Evolutionary conservation across 2,797 vertebrate species (phyloP), one percentile per base, ranked within the genome.

Genomic region (Rhinogobio ventralis): DNA sequence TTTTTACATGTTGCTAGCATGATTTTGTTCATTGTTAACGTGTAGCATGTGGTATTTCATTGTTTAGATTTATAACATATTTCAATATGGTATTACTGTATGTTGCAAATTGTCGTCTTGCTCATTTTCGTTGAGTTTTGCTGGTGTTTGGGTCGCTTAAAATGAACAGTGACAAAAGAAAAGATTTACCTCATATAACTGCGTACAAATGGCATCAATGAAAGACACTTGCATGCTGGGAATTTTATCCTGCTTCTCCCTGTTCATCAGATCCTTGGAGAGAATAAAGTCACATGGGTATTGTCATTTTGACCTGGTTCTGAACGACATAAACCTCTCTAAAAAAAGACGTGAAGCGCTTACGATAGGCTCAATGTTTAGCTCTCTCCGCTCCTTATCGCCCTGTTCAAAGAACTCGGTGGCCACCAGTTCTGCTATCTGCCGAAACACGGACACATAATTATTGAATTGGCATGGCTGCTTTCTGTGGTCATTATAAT

Each of bases 221-320:
- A 99, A 99, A 90, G 97, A 98, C 92, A 99, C 98, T 92, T 99
- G 98, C 98, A 99, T 99, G 93, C 97, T 99, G 79, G 98, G 98
- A 89, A 99, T 99, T 93, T 98, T 97, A 90, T 99, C 98, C 89
- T 96, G 95, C 93, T 99, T 99, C 91, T 99, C 98, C 81, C 98
- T 95, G 93, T 99, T 99, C 98, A 99, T 99, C 89, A 99, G 93
- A 90, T 99, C 98, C 98, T 99, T 83, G 66, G 89, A 87, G 79
- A 57, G 88, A 71, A 88, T 78, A 73, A 51, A 49, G 8, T 60
- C 33, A 84, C 57, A n/a, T 20, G 49, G 6, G 49, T 46, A 83
- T 1, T 30, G 23, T 53, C 8, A 66, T 39, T 25, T 4, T 81
- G 33, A 55, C 67, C 57, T 55, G 57, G 33, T 11, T 14, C 45